Base-by-base conservation (phyloP, 2,797 vertebrate species). In the Myotis myotis region DNA sequence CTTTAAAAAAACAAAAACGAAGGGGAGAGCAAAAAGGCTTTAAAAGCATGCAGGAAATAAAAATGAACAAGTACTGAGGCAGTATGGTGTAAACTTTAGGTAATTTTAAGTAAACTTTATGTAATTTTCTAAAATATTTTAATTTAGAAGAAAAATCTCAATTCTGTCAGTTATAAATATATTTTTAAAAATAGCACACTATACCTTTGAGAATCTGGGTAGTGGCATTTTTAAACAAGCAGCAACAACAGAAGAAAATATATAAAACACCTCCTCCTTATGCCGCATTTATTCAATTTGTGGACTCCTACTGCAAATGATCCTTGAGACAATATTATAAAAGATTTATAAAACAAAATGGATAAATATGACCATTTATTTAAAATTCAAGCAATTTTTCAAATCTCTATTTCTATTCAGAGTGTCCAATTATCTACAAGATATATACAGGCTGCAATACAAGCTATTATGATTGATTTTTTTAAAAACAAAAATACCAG, bases 281-380 rank as follows among this genome's bases (percentile, higher is more conserved):
- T 41, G 68, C 71, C 85, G 19, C 16, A 82, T 92, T 93, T 92
- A 89, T 83, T 89, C 51, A 83, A 47, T 91, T 23, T 92, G 81
- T 92, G 75, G 70, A 64, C 60, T 82, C 74, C 25, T 71, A 75
- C 36, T 93, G 64, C 41, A 93, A 81, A 80, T 93, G 76, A 47
- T 93, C 55, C 36, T 82, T 88, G 23, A 94, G 70, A 95, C 38
- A 92, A 13, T 88, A 94, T 66, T n/a, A 74, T 55, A 93, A 82
- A 93, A 89, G 66, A 89, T 70, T 79, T 89, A 25, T 90, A 83
- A 93, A 96, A 76, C 47, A 93, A 96, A 93, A 97, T 60, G 41
- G 74, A 64, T 87, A 89, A 93, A 78, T 76, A 83, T 51, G 47
- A 92, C 33, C 70, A 91, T 88, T 86, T 91, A 95, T 83, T 92